These are phyloP conservation scores for Gouania willdenowi DNA, from an alignment of 2,797 vertebrate species.

Conservation along the genomic window DNA sequence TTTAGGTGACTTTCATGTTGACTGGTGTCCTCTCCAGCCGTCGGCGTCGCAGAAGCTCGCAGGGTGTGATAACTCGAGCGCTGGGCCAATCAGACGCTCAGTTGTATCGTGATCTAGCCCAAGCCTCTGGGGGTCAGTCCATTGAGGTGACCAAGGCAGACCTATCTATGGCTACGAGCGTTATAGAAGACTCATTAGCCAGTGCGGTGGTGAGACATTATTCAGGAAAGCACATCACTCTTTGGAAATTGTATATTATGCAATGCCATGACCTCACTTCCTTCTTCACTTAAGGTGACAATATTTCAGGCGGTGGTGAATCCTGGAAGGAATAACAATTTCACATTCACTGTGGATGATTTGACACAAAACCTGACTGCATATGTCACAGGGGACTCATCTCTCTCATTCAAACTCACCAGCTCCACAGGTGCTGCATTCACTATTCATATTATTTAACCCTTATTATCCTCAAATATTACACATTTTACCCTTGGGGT, in stretches of 20 bases:
- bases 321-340: conserved; percentile 39
- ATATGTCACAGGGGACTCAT: conserved; percentile 60
- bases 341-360: conserved; percentile 55
- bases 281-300: conserved; percentile 62
- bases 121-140: conserved; percentile 60
- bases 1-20: conserved; percentile 68
- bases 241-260: neutral
- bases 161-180: conserved; percentile 36
- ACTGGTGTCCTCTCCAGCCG: conserved; percentile 23
- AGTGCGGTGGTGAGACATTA: conserved; percentile 44
- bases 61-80: accelerated
- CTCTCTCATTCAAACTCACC: conserved; percentile 53
- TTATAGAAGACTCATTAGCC: conserved; percentile 55
- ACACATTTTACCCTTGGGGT: no score
- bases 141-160: conserved; percentile 58
- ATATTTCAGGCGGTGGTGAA: conserved; percentile 52
- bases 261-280: neutral
- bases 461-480: no score
- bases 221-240: no score
- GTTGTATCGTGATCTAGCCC: conserved; percentile 62
- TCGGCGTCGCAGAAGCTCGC: no score
- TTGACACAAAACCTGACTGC: conserved; percentile 47
- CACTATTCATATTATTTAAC: no score
- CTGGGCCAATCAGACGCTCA: conserved; percentile 10
- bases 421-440: no score